These are phyloP conservation scores for Drosophila neutralis DNA, from an alignment of 2,888 invertebrate genomes.

Conservation along the genomic window DNA sequence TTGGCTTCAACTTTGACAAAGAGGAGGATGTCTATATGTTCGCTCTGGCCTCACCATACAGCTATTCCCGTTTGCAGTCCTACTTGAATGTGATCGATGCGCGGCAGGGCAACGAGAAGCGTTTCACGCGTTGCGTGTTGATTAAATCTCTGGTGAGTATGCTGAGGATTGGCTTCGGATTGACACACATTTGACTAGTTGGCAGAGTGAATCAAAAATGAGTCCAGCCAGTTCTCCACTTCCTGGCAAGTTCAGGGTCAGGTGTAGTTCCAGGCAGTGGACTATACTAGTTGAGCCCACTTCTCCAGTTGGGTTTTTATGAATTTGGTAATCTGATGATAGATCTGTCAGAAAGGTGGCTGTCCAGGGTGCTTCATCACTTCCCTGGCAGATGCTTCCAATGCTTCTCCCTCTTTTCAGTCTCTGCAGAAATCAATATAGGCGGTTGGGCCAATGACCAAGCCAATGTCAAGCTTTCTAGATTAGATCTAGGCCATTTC, in stretches of 20 bases:
- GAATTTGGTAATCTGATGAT: not conserved
- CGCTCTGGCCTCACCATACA: conserved; percentile 96
- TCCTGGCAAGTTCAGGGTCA: not conserved
- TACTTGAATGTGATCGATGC: conserved; percentile 91
- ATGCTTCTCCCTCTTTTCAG: not conserved
- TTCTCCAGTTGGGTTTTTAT: not conserved
- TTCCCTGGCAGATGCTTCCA: not conserved
- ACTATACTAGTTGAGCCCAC: not conserved
- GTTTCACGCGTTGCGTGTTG: conserved; percentile 90
- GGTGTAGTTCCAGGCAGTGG: not conserved
- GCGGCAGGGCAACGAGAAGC: conserved; percentile 85
- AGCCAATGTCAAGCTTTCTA: not conserved
- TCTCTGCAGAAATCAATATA: not conserved
- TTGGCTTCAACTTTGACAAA: conserved; percentile 97
- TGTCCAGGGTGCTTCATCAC: not conserved
- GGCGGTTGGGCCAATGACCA: too few species aligned
- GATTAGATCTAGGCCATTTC: not conserved
- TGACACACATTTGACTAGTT: not conserved
- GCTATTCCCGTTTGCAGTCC: conserved; percentile 95
- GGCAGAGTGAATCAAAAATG: not conserved
- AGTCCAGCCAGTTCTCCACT: not conserved
- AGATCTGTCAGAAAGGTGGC: not conserved
- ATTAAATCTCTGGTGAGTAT: conserved; percentile 87
- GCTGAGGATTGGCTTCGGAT: not conserved
- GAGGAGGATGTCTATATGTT: conserved; percentile 98